Evolutionary conservation across 30 jellyfish, hydroid and myxozoan species (phyloP), one percentile per base, ranked within the genome.

Genomic region (Pseudorhiza aurosa): DNA sequence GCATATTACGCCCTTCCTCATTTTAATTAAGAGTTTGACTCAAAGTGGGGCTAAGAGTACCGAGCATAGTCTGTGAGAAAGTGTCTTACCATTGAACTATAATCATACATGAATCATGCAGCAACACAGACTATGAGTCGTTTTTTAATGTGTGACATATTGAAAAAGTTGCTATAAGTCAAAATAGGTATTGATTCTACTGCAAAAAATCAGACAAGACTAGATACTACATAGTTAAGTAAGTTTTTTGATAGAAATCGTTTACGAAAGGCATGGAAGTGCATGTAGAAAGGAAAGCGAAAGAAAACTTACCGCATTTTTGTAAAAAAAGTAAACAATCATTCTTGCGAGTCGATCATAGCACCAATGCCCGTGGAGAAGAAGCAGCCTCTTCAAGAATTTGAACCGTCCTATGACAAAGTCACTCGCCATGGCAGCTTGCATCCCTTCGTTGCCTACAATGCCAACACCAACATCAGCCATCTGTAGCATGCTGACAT

Each of bases 401-500:
- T 79, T 87, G 59, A 93, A 93, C 35, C 97, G 33, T 30, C 96
- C 95, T 30, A 93, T 59, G 21, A 87, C 97, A 56, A 86, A 93
- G 39, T 93, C 99, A 65, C 99, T 93, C 25, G 97, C 97, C 97
- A 86, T 86, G 11, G 84, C 99, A 9, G 99, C 99, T 75, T 93
- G 99, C 96, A 80, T 87, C 45, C 97, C 99, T 58, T 93, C 97
- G 21, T 87, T 91, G 57, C 99, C 99, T 0, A 95, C 99, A 15
- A 93, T 80, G 18, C 99, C 99, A 57, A 93, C 97, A 14, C 99
- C 99, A 33, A 93, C 96, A 67, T 93, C 97, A 11, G 99, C 99
- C 95, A 75, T 85, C 69, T 93, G 99, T 27, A 93, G 73, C 99
- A 93, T 93, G 82, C 99, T 93, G 59, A 87, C 97, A 73, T 93